phyloP scores from a whole-genome alignment of 2,113 vertebrate genomes.

The Xiphophorus couchianus region DNA sequence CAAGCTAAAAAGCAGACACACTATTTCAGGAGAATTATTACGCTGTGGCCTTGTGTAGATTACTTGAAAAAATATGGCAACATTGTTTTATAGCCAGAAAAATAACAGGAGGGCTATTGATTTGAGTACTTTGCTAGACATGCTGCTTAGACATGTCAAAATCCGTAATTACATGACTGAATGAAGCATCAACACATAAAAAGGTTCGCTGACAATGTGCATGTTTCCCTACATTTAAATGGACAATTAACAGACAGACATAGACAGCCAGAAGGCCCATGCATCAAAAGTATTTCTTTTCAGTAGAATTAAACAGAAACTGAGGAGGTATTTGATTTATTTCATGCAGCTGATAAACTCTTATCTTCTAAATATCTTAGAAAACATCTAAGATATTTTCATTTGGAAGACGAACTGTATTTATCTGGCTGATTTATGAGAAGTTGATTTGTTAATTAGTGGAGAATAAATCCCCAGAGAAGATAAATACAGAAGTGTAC shows the following conservation, averaged over 20 bases:
- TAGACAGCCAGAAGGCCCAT: conserved; percentile 15
- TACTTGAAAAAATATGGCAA: neutral
- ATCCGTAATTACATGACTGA: neutral
- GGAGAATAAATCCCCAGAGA: neutral
- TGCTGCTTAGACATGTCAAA: neutral
- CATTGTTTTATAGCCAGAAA: neutral
- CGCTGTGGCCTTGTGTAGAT: neutral
- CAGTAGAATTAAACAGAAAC: no score
- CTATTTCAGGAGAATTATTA: no score
- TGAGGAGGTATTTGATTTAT: no score
- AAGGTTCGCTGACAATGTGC: neutral
- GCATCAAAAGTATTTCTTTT: neutral
- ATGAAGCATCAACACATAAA: neutral
- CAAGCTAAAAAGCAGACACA: no score
- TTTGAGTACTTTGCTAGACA: neutral
- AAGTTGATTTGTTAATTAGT: neutral
- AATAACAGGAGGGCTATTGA: neutral
- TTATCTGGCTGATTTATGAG: neutral
- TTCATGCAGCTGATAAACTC: no score
- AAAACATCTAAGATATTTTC: no score
- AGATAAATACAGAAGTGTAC: no score
- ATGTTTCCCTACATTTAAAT: conserved; percentile 15
- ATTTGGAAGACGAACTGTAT: no score
- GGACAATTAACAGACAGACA: conserved; percentile 64
- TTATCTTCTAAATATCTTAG: no score